Evolutionary conservation across 2,888 invertebrate genomes (phyloP).

Genomic region (Brachyptera putata): DNA sequence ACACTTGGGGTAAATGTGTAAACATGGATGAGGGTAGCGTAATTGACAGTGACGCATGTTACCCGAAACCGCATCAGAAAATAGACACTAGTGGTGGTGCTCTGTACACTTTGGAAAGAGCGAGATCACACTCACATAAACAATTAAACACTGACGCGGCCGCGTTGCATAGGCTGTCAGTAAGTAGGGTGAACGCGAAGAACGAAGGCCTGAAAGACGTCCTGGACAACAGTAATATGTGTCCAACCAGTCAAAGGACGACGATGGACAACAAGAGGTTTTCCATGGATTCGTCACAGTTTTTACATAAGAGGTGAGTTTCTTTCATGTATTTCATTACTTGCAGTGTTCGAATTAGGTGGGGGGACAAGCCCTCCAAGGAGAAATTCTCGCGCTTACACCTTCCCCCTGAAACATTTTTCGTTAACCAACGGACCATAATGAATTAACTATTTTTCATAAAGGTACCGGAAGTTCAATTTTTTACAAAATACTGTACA

Average conservation of each 20-base stretch:
- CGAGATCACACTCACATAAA: constrained; percentile 69
- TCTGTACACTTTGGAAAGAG: constrained; percentile 62
- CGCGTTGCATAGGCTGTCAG: constrained; percentile 52
- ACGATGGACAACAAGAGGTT: constrained; percentile 47
- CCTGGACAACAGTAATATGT: constrained; percentile 42
- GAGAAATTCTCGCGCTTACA: too few species aligned
- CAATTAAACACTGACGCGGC: constrained; percentile 78
- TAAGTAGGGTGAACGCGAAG: constrained; percentile 45
- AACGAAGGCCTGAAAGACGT: constrained; percentile 52
- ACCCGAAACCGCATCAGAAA: constrained; percentile 50
- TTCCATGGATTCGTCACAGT: constrained; percentile 39
- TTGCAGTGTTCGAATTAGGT: too few species aligned
- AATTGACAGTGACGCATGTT: constrained; percentile 51
- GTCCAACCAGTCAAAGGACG: constrained; percentile 43
- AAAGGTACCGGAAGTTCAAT: too few species aligned
- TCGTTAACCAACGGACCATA: too few species aligned
- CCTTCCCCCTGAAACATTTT: too few species aligned
- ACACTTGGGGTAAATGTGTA: constrained; percentile 81
- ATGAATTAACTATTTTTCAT: too few species aligned
- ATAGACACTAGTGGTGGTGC: constrained; percentile 45
- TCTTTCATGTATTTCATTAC: constrained; percentile 43
- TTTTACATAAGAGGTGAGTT: constrained; percentile 40
- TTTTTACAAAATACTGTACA: too few species aligned
- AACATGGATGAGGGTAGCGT: constrained; percentile 56
- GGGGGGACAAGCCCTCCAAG: too few species aligned